Evolutionary conservation across 2,113 vertebrate genomes (phyloP).

Genomic region (Leptodactylus fuscus): DNA sequence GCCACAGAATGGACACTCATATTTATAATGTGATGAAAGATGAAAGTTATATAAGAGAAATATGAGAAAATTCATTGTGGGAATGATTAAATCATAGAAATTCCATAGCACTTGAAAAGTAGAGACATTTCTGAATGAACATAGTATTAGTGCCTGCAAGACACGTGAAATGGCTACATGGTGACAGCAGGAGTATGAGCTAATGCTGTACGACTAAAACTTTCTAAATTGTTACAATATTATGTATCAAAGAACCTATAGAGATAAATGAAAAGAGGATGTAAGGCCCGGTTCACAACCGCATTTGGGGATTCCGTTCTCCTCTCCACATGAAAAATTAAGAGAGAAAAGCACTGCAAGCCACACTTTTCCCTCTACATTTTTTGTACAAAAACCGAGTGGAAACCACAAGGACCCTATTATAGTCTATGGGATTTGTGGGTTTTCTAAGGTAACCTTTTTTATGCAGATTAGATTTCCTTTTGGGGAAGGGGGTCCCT

Average conservation of each 20-base stretch:
- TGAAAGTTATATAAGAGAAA: constrained; percentile 23
- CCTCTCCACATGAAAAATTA: too few species aligned
- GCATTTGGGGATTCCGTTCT: too few species aligned
- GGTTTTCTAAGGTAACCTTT: too few species aligned
- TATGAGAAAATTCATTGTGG: constrained; percentile 10
- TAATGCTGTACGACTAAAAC: constrained; percentile 11
- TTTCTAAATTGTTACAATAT: constrained; percentile 8
- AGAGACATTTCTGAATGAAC: background rate
- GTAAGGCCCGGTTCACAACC: too few species aligned
- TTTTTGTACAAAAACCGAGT: too few species aligned
- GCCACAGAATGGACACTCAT: constrained; percentile 30
- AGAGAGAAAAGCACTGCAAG: too few species aligned
- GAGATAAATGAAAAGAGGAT: background rate
- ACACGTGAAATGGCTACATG: constrained; percentile 1
- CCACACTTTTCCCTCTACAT: too few species aligned
- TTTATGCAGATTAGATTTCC: too few species aligned
- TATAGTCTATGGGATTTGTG: too few species aligned
- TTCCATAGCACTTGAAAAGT: background rate
- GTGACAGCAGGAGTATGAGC: constrained; percentile 13
- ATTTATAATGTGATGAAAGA: background rate
- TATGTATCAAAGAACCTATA: background rate
- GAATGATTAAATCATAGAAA: constrained; percentile 19
- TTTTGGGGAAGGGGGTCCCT: too few species aligned
- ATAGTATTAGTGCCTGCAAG: constrained; percentile 15
- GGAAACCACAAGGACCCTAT: too few species aligned